Percentiles rank a stretch among this genome's conserved stretches.
Conservation (phyloP, 2,797 vertebrate species). For the Emydoidea blandingii region DNA sequence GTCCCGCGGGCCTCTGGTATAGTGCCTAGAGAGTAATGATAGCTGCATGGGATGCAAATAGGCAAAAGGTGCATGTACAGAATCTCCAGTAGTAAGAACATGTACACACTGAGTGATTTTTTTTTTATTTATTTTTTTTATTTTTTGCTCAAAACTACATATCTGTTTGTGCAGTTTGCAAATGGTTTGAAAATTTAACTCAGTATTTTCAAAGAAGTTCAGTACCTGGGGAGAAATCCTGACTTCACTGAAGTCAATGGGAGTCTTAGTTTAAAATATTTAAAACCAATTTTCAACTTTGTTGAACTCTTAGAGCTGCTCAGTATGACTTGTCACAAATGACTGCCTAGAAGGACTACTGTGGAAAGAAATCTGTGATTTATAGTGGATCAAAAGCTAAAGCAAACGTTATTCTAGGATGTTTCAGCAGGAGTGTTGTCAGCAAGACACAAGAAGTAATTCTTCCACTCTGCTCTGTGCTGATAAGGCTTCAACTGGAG, state of each 20-base stretch:
- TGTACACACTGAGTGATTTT: no score
- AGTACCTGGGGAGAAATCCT: background rate
- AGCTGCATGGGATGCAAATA: accelerated
- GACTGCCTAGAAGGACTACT: no score
- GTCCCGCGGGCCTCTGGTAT: background rate
- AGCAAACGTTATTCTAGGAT: no score
- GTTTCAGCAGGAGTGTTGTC: no score
- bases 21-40: no score
- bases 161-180: background rate
- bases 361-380: no score
- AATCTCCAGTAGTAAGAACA: background rate
- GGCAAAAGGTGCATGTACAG: accelerated
- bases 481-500: background rate
- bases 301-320: background rate
- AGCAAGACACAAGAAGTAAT: background rate
- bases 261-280: background rate
- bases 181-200: background rate
- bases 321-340: no score
- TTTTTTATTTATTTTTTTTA: no score
- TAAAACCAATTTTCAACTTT: background rate
- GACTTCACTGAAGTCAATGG: background rate
- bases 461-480: background rate
- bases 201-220: background rate
- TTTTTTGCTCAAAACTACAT: background rate
- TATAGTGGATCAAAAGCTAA: background rate